Percentiles rank a stretch among this genome's conserved stretches.
phyloP scores from a whole-genome alignment of 2,888 invertebrate species.

The Luffia ferchaultella region DNA sequence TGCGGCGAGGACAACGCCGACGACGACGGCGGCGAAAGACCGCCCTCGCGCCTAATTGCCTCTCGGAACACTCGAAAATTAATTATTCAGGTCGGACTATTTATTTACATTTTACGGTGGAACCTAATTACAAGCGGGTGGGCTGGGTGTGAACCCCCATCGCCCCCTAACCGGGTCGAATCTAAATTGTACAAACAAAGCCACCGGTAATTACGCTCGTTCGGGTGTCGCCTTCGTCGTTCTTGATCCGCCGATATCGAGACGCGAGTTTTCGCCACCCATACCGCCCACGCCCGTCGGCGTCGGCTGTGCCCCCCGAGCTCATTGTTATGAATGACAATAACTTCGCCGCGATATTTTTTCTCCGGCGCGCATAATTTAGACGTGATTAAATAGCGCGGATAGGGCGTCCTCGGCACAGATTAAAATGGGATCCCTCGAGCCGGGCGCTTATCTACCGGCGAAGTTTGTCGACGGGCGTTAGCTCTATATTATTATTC shows the following conservation, averaged over 20 bases:
- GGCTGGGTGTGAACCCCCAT: conserved; percentile 8
- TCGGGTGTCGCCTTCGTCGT: conserved; percentile 17
- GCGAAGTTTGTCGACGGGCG: conserved; percentile 38
- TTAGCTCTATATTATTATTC: conserved; percentile 38
- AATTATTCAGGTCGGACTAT: conserved; percentile 12
- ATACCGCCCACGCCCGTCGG: conserved; percentile 8
- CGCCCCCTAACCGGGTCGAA: conserved; percentile 19
- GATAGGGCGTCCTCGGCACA: conserved; percentile 29
- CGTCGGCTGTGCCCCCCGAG: conserved; percentile 20
- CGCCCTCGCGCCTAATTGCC: conserved; percentile 9
- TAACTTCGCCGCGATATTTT: conserved; percentile 52
- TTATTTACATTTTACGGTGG: conserved; percentile 12
- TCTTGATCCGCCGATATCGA: conserved; percentile 1
- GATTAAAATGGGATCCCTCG: conserved; percentile 47
- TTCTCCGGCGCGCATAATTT: conserved; percentile 47
- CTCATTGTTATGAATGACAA: conserved; percentile 58
- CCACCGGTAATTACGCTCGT: conserved; percentile 19
- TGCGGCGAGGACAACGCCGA: conserved; percentile 5
- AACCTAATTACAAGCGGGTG: conserved; percentile 9
- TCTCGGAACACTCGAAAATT: conserved; percentile 10
- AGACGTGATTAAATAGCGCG: conserved; percentile 58
- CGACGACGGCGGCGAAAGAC: conserved; percentile 1
- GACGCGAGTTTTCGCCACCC: conserved; percentile 30
- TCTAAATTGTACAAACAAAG: conserved; percentile 31
- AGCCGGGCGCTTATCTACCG: conserved; percentile 46